Evolutionary conservation across 1,140 invertebrate genomes (phyloP), one percentile per base, ranked within the genome.

Genomic region (Caenorhabditis briggsae): DNA sequence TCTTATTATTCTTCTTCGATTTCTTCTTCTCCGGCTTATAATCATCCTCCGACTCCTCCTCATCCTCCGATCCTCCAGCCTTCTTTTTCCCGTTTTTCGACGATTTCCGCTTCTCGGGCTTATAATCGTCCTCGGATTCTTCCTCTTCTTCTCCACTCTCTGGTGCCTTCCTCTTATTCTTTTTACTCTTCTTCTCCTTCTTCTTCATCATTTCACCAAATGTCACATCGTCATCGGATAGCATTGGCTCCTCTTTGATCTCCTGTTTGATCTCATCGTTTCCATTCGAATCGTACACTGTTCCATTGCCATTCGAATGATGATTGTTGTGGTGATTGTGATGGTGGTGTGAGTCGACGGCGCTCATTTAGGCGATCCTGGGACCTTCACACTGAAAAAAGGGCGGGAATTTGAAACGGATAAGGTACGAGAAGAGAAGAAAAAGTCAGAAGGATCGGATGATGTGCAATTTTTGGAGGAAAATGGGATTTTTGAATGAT

Each of bases 11-110:
- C n/a, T 78, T 78, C 46, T 78, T 78, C 11, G 7, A 9, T 11
- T 78, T 85, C 53, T 82, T 86, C 18, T 59, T 56, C 48, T 89
- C 83, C 20, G 85, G 74, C 20, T 89, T 83, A 41, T 89, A 82
- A 25, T 89, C 88, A n/a, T 89, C 88, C 14, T 88, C 59, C 25
- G 85, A 59, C n/a, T 89, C 23, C n/a, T 89, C 23, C 12, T 88
- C 70, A 23, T 84, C 58, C 58, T 74, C 65, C n/a, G 20, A 14
- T 56, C 61, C 43, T 78, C 46, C 56, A 16, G 82, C 78, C 78
- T 89, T 89, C 41, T 48, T 23, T 2, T 85, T 87, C 20, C 33
- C 33, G 3, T 50, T 50, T 23, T 61, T 82, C 0, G 70, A 23
- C 7, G 65, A 82, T 50, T 85, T 86, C 56, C 61, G 74, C 23